Conservation (phyloP, 35 echinoderm and acorn worm genomes). For the Amphiura filiformis region DNA sequence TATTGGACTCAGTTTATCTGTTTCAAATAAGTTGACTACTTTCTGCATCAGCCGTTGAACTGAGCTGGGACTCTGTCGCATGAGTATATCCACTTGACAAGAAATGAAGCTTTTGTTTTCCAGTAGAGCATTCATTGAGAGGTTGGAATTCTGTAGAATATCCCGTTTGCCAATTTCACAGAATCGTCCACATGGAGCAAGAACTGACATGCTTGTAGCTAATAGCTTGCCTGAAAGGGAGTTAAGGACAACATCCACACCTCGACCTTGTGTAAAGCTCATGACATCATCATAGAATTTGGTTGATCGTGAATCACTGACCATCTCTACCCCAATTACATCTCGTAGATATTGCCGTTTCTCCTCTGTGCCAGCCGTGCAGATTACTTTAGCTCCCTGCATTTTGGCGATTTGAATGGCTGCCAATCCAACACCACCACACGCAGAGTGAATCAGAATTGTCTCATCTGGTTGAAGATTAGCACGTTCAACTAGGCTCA, state of each 20-base stretch:
- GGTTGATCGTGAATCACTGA: conserved; percentile 26
- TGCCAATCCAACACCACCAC: conserved; percentile 44
- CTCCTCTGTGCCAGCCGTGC: conserved; percentile 19
- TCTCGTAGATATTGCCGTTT: conserved; percentile 3
- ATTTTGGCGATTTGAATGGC: conserved; percentile 63
- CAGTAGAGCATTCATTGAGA: conserved; percentile 42
- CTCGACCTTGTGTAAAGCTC: conserved; percentile 45
- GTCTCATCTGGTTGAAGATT: conserved; percentile 63
- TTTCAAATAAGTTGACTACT: conserved; percentile 32
- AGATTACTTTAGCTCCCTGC: conserved; percentile 70
- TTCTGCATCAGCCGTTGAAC: conserved; percentile 35
- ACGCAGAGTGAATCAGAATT: conserved; percentile 58
- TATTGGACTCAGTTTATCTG: conserved; percentile 39
- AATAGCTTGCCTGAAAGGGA: conserved; percentile 58
- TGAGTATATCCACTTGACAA: conserved; percentile 62
- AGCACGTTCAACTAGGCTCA: conserved; percentile 75
- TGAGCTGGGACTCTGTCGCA: conserved; percentile 21
- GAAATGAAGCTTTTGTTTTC: conserved; percentile 67
- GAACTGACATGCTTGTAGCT: conserved; percentile 35
- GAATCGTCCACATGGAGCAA: conserved; percentile 66
- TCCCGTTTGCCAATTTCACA: conserved; percentile 39
- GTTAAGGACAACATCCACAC: conserved; percentile 67
- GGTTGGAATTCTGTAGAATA: conserved; percentile 33
- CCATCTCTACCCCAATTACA: conserved; percentile 28
- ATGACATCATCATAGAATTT: conserved; percentile 56